Percentiles rank a stretch among this genome's conserved stretches.
phyloP scores from a whole-genome alignment of 2,888 invertebrate species.

The Lydus trimaculatus region DNA sequence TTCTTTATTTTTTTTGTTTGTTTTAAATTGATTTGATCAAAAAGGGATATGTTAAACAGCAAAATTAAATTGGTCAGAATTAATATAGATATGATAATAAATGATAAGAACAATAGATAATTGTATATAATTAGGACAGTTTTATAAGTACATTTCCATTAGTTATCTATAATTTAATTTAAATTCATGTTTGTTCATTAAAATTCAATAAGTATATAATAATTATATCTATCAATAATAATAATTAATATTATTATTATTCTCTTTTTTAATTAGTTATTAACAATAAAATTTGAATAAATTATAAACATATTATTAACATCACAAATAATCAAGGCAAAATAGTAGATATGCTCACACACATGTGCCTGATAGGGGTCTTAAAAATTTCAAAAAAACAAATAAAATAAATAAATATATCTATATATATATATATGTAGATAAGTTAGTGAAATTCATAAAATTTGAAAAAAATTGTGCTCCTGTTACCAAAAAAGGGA shows the following conservation, averaged over 20 bases:
- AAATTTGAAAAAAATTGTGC: not conserved
- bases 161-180: constrained; percentile 23
- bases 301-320: constrained; percentile 24
- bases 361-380: constrained; percentile 35
- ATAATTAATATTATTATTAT: constrained; percentile 6
- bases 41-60: constrained; percentile 39
- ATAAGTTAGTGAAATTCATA: too few species aligned
- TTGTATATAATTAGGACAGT: constrained; percentile 31
- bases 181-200: constrained; percentile 20
- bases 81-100: constrained; percentile 36
- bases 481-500: not conserved
- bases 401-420: not conserved
- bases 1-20: constrained; percentile 21
- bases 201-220: constrained; percentile 33
- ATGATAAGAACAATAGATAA: not conserved
- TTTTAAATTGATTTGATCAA: not conserved
- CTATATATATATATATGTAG: too few species aligned
- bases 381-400: constrained; percentile 12
- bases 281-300: constrained; percentile 39
- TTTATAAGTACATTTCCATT: constrained; percentile 28
- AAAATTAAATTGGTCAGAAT: constrained; percentile 30
- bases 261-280: constrained; percentile 30
- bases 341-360: constrained; percentile 23
- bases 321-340: constrained; percentile 36
- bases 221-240: constrained; percentile 23